Conservation (phyloP, 1,140 invertebrate genomes). For the Eupristina koningsbergeri region DNA sequence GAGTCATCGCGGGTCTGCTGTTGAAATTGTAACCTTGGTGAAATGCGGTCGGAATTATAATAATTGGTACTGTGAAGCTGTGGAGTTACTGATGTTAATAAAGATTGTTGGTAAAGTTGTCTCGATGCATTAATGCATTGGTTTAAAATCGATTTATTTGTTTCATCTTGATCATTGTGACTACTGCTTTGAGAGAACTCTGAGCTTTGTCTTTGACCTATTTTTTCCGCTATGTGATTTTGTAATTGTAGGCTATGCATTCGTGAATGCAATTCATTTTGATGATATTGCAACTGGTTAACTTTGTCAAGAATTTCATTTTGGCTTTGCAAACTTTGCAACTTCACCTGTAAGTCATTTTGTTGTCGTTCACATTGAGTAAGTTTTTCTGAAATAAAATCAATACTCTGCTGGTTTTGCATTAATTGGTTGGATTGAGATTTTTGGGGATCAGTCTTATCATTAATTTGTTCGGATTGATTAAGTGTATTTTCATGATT, state of each 20-base stretch:
- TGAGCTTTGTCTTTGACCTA: conserved; percentile 51
- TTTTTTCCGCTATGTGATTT: conserved; percentile 61
- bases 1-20: conserved; percentile 53
- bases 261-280: conserved; percentile 65
- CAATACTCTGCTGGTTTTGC: conserved; percentile 70
- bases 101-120: conserved; percentile 63
- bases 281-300: conserved; percentile 66
- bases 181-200: conserved; percentile 52
- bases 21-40: conserved; percentile 64
- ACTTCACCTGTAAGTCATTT: conserved; percentile 67
- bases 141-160: conserved; percentile 37
- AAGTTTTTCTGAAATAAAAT: conserved; percentile 69
- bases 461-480: conserved; percentile 54
- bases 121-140: conserved; percentile 41
- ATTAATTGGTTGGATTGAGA: conserved; percentile 54
- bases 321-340: conserved; percentile 70
- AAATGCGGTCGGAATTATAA: conserved; percentile 57
- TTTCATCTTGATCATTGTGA: conserved; percentile 38
- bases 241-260: conserved; percentile 65
- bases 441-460: conserved; percentile 56
- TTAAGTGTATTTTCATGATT: conserved; percentile 62
- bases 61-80: conserved; percentile 53
- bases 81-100: conserved; percentile 57
- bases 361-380: conserved; percentile 71
- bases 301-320: conserved; percentile 72